A percentile compares a stretch with the other conserved stretches of the same genome.
Conservation (phyloP, 2,797 vertebrate genomes). For the Oceanodroma leucorhoa region DNA sequence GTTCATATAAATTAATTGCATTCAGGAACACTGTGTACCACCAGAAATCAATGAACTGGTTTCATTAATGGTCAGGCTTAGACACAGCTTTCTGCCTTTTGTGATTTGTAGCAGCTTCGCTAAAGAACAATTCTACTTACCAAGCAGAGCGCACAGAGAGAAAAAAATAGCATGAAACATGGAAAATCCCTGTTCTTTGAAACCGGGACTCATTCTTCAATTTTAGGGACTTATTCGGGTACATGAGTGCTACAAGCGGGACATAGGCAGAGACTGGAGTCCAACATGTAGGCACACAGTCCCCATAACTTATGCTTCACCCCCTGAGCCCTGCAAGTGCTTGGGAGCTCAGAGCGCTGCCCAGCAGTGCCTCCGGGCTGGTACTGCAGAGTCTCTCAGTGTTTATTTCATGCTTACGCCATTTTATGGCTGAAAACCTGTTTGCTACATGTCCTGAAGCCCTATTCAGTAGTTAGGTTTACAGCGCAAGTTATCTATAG, state of each 20-base stretch:
- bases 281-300: not conserved
- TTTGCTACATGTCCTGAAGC: not conserved
- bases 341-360: not conserved
- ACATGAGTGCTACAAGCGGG: not conserved
- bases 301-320: not conserved
- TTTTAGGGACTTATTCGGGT: not conserved
- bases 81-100: not conserved
- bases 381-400: not conserved
- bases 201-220: not conserved
- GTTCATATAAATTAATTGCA: conserved; percentile 36
- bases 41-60: conserved; percentile 5
- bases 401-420: not conserved
- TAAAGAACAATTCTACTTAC: not conserved
- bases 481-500: not conserved
- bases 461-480: not conserved
- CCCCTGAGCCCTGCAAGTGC: not conserved
- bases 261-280: not conserved
- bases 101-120: not conserved
- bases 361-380: not conserved
- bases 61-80: not conserved
- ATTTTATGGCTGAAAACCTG: not conserved
- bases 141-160: not conserved
- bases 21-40: not conserved
- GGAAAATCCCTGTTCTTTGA: not conserved
- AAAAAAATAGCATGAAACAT: not conserved